phyloP scores from a whole-genome alignment of 2,888 invertebrate species.

The Cephonodes hylas region DNA sequence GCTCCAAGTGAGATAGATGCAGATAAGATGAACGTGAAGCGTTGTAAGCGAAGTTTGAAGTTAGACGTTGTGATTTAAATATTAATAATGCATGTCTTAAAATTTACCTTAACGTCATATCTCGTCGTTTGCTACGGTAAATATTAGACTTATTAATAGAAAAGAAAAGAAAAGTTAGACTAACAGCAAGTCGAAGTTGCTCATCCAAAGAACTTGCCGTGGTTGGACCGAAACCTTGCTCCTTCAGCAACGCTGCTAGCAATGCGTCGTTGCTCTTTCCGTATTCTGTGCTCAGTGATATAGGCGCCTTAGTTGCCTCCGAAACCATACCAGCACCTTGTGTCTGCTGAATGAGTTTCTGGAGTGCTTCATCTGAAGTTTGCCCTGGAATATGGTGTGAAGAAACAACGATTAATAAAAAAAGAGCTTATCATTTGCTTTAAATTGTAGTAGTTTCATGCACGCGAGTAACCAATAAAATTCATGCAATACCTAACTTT shows the following conservation, averaged over 20 bases:
- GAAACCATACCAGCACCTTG: slow-evolving; percentile 63
- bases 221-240: slow-evolving; percentile 87
- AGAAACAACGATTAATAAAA: too few relatives aligned
- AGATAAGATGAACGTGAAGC: slow-evolving; percentile 28
- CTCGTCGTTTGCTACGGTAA: slow-evolving; percentile 1
- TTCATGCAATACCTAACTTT: too few relatives aligned
- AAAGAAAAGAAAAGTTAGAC: slow-evolving; percentile 47
- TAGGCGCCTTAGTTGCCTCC: slow-evolving; percentile 66
- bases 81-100: slow-evolving; percentile 12
- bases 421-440: not conserved
- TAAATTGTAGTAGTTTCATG: not conserved
- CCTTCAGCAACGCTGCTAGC: slow-evolving; percentile 85
- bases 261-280: slow-evolving; percentile 86
- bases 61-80: slow-evolving; percentile 1
- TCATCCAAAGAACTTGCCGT: slow-evolving; percentile 83
- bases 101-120: slow-evolving; percentile 14
- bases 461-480: too few relatives aligned
- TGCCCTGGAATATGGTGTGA: slow-evolving; percentile 51
- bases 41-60: slow-evolving; percentile 11
- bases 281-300: slow-evolving; percentile 75
- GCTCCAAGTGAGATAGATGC: slow-evolving; percentile 24
- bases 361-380: slow-evolving; percentile 69
- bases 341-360: slow-evolving; percentile 62
- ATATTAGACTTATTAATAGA: slow-evolving; percentile 21
- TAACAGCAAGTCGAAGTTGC: slow-evolving; percentile 80